Percentiles rank a stretch among this genome's conserved stretches.
Evolutionary conservation across 2,888 invertebrate genomes (phyloP).

Genomic region (Dicyrtoma fusca): DNA sequence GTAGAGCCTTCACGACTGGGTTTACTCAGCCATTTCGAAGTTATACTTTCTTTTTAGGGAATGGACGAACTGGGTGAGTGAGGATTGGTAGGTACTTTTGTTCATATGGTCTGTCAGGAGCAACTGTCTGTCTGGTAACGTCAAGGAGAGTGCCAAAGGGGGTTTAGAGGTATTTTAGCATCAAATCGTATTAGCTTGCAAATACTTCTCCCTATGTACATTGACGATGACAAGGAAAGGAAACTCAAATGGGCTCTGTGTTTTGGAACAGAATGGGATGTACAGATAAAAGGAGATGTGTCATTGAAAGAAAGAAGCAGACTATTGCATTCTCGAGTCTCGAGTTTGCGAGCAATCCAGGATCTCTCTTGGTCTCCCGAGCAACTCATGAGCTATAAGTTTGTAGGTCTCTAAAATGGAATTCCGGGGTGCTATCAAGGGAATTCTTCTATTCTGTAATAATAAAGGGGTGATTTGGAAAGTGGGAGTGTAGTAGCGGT

Average conservation of each 20-base stretch:
- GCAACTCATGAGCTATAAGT: conserved; percentile 5
- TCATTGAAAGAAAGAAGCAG: conserved; percentile 2
- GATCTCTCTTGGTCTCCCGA: conserved; percentile 1
- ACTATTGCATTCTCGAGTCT: conserved; percentile 21
- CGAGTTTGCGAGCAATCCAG: conserved; percentile 19
- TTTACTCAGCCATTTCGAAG: too few relatives aligned
- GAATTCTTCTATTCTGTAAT: conserved; percentile 14
- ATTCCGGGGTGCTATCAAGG: neutral
- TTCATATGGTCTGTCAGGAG: neutral
- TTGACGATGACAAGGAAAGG: neutral
- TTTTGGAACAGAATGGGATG: neutral
- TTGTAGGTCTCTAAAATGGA: conserved; percentile 14
- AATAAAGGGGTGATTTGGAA: conserved; percentile 28
- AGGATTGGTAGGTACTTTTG: too few relatives aligned
- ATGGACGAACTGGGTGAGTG: too few relatives aligned
- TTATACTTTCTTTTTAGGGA: too few relatives aligned
- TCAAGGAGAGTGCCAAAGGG: neutral
- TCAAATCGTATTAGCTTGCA: too few relatives aligned
- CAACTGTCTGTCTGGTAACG: neutral
- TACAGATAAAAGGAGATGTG: conserved; percentile 7
- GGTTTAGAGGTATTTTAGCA: neutral
- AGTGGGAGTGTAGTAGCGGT: neutral
- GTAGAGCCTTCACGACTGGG: too few relatives aligned
- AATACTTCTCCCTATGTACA: conserved; percentile 1
- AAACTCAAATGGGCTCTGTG: neutral